A percentile compares a stretch with the other conserved stretches of the same genome.
Evolutionary conservation across 2,888 invertebrate species (phyloP).

Genomic region (Odontomyia ornata): DNA sequence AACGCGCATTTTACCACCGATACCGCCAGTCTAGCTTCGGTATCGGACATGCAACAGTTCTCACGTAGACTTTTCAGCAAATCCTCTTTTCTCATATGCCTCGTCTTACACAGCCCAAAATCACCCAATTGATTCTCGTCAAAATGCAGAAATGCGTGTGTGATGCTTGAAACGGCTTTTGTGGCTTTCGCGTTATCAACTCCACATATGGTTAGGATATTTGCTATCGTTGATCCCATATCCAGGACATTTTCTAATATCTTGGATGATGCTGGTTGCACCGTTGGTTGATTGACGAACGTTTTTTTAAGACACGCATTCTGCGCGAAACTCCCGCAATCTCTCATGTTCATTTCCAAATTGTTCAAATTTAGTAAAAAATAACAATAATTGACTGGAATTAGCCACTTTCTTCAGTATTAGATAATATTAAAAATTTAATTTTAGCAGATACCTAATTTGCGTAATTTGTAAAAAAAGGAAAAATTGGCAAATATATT

Average conservation of each 20-base stretch:
- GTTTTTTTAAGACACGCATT: too few relatives aligned
- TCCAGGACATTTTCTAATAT: slow-evolving; percentile 19
- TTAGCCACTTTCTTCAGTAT: too few relatives aligned
- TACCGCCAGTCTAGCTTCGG: slow-evolving; percentile 9
- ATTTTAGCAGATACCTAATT: too few relatives aligned
- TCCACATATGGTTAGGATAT: slow-evolving; percentile 23
- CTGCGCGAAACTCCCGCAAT: too few relatives aligned
- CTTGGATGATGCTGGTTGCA: background rate
- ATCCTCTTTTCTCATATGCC: slow-evolving; percentile 13
- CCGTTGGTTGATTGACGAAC: background rate
- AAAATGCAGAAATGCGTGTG: slow-evolving; percentile 19
- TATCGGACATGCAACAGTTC: slow-evolving; percentile 3
- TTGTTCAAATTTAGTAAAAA: too few relatives aligned
- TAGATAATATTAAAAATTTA: too few relatives aligned
- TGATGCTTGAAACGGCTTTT: slow-evolving; percentile 16
- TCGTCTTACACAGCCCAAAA: background rate
- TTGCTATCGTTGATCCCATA: slow-evolving; percentile 22
- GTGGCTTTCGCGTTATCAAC: background rate
- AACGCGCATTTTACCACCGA: slow-evolving; percentile 25
- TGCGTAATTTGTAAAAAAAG: too few relatives aligned
- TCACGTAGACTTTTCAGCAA: background rate
- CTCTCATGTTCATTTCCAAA: too few relatives aligned
- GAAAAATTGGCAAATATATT: too few relatives aligned
- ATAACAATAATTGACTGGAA: too few relatives aligned
- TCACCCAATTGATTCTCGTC: background rate